Base-by-base conservation (phyloP, 2,888 invertebrate species). In the Unio delphinus region DNA sequence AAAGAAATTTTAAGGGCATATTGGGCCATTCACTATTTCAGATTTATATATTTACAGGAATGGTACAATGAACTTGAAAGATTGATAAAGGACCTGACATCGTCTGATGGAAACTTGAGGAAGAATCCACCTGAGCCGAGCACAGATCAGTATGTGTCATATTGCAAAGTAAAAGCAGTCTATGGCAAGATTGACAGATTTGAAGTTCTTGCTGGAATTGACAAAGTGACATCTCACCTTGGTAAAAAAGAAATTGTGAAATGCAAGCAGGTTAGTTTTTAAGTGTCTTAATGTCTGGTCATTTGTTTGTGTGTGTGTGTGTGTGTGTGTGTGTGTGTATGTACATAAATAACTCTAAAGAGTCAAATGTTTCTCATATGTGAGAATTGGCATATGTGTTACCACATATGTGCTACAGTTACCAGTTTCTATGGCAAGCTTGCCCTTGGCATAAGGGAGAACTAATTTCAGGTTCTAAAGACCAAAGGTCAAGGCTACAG, bases 121-220 rank as follows among this genome's bases (percentile, higher is more conserved):
- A 81, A 81, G n/a, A 23, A 69, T 4, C 70, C 69, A 20, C 81
- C 81, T 15, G 83, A 83, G 62, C 80, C 79, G 1, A 73, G 81
- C 17, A 76, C 83, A 3, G 83, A 84, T 30, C 78, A 81, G 1
- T 80, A 78, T 23, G 80, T 82, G 55, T 83, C 86, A 3, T 83
- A 77, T 71, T 80, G 79, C 62, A 86, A 86, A 67, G 80, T 86
- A 61, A 76, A 76, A 63, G 84, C 84, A 28, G 86, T 86, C 4
- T 85, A 86, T 67, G 86, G 86, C 8, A 69, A 62, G 20, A 76
- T 85, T 55, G 73, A 78, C 55, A 73, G 64, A 26, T 74, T 78
- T 64, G 73, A 77, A 11, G 74, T 74, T 2, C 70, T 85, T 55
- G 26, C 70, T 1, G 64, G 78, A 23, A 67, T 79, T 20, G 78